phyloP scores from a whole-genome alignment of 2,113 vertebrate species.

The Vombatus ursinus region DNA sequence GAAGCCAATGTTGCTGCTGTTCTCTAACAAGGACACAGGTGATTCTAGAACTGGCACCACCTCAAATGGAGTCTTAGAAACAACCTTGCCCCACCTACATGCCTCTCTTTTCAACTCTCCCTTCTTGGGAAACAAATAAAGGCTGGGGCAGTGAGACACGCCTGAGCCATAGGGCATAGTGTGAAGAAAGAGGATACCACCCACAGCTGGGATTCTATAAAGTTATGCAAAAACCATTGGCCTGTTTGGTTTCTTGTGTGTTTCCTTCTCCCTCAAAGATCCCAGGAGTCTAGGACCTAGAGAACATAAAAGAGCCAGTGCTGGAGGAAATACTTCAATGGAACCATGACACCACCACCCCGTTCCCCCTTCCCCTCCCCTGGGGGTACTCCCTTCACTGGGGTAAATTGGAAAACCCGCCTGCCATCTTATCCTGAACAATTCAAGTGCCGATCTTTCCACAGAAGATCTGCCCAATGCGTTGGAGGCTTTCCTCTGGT shows the following conservation, averaged over 20 bases:
- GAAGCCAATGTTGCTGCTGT: conserved; percentile 38
- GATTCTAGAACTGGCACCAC: conserved; percentile 29
- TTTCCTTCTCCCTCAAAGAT: conserved; percentile 13
- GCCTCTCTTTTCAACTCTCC: conserved; percentile 32
- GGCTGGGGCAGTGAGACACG: neutral
- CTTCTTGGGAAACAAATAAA: conserved; percentile 22
- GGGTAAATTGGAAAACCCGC: neutral
- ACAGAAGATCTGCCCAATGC: neutral
- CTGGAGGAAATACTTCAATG: neutral
- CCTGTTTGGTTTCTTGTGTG: neutral
- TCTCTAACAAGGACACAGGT: neutral
- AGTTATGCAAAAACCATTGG: neutral
- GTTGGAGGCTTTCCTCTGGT: neutral
- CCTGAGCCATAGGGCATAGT: conserved; percentile 34
- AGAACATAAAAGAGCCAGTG: conserved; percentile 44
- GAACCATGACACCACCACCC: neutral
- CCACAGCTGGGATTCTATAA: conserved; percentile 22
- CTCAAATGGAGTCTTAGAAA: neutral
- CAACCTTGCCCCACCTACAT: conserved; percentile 7
- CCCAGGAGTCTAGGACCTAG: neutral
- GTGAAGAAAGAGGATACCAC: neutral
- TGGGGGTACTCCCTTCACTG: neutral
- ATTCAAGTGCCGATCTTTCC: neutral
- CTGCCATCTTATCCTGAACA: neutral
- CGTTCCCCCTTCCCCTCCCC: no score